These are phyloP conservation scores for Drosophila anomelani DNA, from an alignment of 2,888 invertebrate species.

Conservation along the genomic window DNA sequence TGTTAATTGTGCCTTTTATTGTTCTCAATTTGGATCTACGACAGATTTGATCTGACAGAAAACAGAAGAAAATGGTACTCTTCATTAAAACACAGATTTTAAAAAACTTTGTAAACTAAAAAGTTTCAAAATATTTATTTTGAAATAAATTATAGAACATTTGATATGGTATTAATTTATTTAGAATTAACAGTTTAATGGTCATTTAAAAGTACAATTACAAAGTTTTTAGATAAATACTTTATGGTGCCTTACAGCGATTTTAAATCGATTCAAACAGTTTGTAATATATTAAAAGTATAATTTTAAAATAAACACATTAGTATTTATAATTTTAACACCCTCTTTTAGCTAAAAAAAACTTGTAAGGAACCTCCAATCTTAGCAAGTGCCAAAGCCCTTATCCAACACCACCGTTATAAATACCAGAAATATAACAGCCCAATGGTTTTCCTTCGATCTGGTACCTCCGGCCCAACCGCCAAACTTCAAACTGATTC, in stretches of 20 bases:
- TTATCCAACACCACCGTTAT: not conserved
- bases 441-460: not conserved
- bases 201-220: not conserved
- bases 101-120: not conserved
- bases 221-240: no score
- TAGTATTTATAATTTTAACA: no score
- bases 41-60: not conserved
- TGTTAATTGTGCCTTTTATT: no score
- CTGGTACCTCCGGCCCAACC: constrained; percentile 9
- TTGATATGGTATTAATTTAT: no score
- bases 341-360: no score
- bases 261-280: no score
- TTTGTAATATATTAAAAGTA: not conserved
- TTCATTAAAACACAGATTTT: not conserved
- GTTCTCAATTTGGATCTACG: no score
- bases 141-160: no score
- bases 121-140: not conserved
- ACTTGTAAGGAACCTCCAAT: not conserved
- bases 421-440: constrained; percentile 1
- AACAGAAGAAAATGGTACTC: no score
- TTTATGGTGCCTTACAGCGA: no score
- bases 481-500: constrained; percentile 8
- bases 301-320: not conserved
- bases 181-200: not conserved
- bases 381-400: not conserved